Base-by-base conservation (phyloP, 2,888 invertebrate species). In the Apomyelois bistriatella region DNA sequence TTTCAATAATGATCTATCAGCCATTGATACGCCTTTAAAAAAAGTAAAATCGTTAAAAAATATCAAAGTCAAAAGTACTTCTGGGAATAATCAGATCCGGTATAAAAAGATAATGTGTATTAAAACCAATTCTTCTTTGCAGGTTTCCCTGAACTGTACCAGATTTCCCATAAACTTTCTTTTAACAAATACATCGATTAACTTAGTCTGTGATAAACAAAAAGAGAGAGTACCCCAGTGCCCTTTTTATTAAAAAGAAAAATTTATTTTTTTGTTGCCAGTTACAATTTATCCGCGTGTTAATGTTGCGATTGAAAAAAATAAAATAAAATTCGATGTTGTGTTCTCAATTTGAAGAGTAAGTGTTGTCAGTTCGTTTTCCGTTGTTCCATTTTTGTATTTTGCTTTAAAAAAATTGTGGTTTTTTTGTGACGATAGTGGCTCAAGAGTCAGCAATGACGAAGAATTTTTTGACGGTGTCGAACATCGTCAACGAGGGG, bases 401-500 rank as follows among this genome's bases (percentile, higher is more conserved):
- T 46, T 46, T 63, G 55, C 64, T 32, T 65, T n/a, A n/a, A 61
- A 64, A 67, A 63, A 62, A 66, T 70, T 68, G 59, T 69, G 67
- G 16, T 50, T 52, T 66, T 38, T 64, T 68, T 79, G 74, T 72
- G 68, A 65, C 65, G 67, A 62, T 74, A 87, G 81, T 87, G 88
- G 68, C 85, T 71, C 83, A 87, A 72, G 87, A 86, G 74, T 87
- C 88, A 53, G 85, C 84, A 56, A 89, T 90, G 83, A 90, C 89
- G 83, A 91, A 91, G 82, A 92, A 92, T 78, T 92, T 92, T 81
- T 82, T 92, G 76, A 91, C 92, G 63, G 91, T 92, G 57, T 91
- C 91, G 76, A 92, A 85, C 72, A 88, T 90, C 71, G 93, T 95
- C 90, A 92, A 95, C 79, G 95, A 94, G 76, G 94, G 94, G 60